Base-by-base conservation (phyloP, 2,888 invertebrate genomes). In the Subacronicta megacephala region DNA sequence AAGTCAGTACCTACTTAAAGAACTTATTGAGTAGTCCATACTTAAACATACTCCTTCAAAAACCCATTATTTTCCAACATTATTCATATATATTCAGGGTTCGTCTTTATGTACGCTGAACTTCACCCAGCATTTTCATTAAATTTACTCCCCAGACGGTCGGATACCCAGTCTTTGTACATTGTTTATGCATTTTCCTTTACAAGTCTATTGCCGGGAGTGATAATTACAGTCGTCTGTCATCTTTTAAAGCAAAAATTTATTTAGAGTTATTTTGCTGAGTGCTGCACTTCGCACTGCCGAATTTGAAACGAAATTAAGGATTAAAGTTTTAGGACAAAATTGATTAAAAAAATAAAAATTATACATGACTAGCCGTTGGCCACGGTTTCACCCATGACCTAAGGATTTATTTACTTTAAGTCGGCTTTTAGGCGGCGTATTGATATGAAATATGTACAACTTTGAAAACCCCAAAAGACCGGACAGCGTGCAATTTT, bases 71-170 rank as follows among this genome's bases (percentile, higher is more conserved):
- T 62, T 69, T 53, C 57, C 43, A 9, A 58, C 57, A 57, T 71
- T 55, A 65, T 65, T 65, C 55, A 70, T 55, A 74, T 72, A 74
- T 62, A 74, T 72, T 72, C 71, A 74, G 42, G 53, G 67, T 54
- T 40, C 52, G 38, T 60, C 47, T 51, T 64, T 53, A 56, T 51
- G 37, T 33, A 45, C 20, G 29, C 44, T 36, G 52, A 74, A 62
- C 40, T 70, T 62, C 44, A 38, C 18, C 49, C 49, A 33, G 56
- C 62, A 70, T 74, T 70, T 70, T 74, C 62, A 74, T 72, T 73
- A 69, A 58, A 55, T 60, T 55, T 70, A 62, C 71, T 49, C 42
- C 37, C 29, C 47, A 17, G 40, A 40, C 43, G 20, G 47, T 41
- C 9, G 33, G 23, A 46, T 36, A 33, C 17, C 29, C 43, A 43